Percentiles rank a stretch among this genome's conserved stretches.
Conservation (phyloP, 30 jellyfish, hydroid and myxozoan genomes). For the Pseudorhiza aurosa region DNA sequence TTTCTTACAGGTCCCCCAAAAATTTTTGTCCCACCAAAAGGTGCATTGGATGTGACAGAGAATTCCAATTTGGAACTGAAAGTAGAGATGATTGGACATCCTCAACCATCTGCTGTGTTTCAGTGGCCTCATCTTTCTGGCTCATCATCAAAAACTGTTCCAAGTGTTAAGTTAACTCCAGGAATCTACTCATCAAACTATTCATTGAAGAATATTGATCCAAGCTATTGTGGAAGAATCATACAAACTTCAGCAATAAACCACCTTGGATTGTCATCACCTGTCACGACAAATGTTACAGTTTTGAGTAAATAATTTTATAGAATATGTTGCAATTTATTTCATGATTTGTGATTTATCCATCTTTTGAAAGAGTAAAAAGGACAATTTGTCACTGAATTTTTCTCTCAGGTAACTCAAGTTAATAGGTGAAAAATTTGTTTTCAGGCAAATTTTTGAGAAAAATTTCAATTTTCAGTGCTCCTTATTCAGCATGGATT, state of each 20-base stretch:
- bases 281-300: slow-evolving; percentile 1
- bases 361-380: too few species aligned
- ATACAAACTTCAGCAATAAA: background rate
- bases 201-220: slow-evolving; percentile 1
- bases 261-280: slow-evolving; percentile 9
- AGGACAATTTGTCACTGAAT: too few species aligned
- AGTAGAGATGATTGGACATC: slow-evolving; percentile 34
- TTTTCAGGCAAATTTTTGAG: too few species aligned
- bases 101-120: slow-evolving; percentile 23
- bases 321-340: too few species aligned
- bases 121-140: slow-evolving; percentile 17
- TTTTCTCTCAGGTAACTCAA: too few species aligned
- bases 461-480: too few species aligned
- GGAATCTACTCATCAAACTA: background rate
- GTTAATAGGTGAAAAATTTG: too few species aligned
- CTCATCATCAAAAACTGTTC: background rate
- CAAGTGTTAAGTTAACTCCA: background rate
- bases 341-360: too few species aligned
- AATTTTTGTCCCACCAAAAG: background rate
- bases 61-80: slow-evolving; percentile 3
- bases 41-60: background rate
- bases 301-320: slow-evolving; percentile 17
- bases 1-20: slow-evolving; percentile 31
- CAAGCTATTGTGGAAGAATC: slow-evolving; percentile 38
- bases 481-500: too few species aligned